Conservation (phyloP, 2,113 vertebrate species). For the Crypturellus undulatus region DNA sequence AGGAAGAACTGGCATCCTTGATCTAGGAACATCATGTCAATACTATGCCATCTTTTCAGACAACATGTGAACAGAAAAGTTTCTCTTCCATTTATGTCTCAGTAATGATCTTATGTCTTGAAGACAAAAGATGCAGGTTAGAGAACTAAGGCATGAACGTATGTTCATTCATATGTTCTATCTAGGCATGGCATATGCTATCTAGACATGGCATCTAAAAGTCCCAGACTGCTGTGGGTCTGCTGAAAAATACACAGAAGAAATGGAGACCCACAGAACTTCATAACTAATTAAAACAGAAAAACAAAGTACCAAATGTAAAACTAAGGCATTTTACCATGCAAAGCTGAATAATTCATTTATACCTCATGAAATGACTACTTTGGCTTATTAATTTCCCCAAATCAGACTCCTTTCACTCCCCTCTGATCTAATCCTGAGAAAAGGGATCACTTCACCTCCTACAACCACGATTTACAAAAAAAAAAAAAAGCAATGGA, state of each 20-base stretch:
- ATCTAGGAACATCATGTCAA: neutral
- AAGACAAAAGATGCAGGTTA: neutral
- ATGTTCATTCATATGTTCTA: neutral
- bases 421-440: neutral
- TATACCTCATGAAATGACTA: neutral
- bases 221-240: fast-evolving
- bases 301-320: neutral
- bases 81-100: neutral
- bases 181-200: too few species aligned
- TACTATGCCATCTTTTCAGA: neutral
- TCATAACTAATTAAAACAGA: neutral
- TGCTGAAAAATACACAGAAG: neutral
- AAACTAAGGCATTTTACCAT: neutral
- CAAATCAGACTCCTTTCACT: neutral
- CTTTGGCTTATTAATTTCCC: neutral
- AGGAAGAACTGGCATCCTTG: neutral
- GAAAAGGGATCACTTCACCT: neutral
- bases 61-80: neutral
- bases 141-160: neutral
- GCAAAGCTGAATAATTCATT: neutral
- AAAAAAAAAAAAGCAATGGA: neutral
- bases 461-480: neutral
- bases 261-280: neutral
- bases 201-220: neutral
- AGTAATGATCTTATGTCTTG: neutral